Evolutionary conservation across 2,888 invertebrate genomes (phyloP).

Genomic region (Amphiduros pacificus): DNA sequence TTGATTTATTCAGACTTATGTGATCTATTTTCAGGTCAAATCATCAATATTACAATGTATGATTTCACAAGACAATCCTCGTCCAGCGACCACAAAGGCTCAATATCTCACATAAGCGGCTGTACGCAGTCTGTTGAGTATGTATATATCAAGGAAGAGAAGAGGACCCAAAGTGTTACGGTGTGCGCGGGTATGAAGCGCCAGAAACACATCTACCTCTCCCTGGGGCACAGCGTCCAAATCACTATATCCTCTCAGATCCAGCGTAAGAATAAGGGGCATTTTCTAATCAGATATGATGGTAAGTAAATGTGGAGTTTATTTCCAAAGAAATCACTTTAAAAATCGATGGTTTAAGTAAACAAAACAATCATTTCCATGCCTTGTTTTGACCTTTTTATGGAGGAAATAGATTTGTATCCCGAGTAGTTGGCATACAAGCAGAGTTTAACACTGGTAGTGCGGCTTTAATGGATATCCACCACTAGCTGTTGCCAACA

Average conservation of each 20-base stretch:
- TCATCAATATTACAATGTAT: conserved; percentile 15
- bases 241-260: conserved; percentile 5
- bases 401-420: too few relatives aligned
- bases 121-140: conserved; percentile 11
- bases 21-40: conserved; percentile 2
- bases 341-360: too few relatives aligned
- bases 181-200: conserved; percentile 8
- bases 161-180: conserved; percentile 4
- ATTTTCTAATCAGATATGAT: conserved; percentile 12
- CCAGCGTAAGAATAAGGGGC: conserved; percentile 14
- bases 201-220: conserved; percentile 7
- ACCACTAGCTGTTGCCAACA: too few relatives aligned
- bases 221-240: conserved; percentile 2
- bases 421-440: too few relatives aligned
- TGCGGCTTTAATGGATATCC: too few relatives aligned
- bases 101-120: too few relatives aligned
- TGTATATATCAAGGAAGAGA: conserved; percentile 12
- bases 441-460: too few relatives aligned
- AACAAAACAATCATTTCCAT: too few relatives aligned
- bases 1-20: too few relatives aligned
- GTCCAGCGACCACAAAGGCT: background rate
- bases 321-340: too few relatives aligned
- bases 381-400: too few relatives aligned
- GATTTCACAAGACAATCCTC: conserved; percentile 11
- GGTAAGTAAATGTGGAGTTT: conserved; percentile 10